phyloP scores from a whole-genome alignment of 2,888 invertebrate genomes.

The Nezara viridula region DNA sequence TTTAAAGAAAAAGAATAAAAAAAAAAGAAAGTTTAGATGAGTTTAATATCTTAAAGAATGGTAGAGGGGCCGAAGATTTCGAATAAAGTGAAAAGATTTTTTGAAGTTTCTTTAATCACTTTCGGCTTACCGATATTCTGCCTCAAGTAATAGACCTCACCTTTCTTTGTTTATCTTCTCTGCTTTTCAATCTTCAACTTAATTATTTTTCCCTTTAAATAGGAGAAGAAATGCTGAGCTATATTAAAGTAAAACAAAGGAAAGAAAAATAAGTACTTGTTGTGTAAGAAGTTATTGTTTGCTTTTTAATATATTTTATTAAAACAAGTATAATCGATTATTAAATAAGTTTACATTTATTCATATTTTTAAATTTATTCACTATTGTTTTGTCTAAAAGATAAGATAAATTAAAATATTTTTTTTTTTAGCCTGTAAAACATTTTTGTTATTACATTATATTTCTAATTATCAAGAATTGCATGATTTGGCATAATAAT shows the following conservation, averaged over 20 bases:
- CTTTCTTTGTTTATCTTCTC: slow-evolving; percentile 6
- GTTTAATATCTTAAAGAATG: slow-evolving; percentile 29
- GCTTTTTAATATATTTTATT: too few species aligned
- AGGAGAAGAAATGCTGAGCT: neutral
- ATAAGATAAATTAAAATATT: too few species aligned
- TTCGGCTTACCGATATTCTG: neutral
- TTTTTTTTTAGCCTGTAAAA: too few species aligned
- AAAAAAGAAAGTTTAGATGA: neutral
- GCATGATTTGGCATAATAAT: too few species aligned
- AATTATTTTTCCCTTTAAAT: slow-evolving; percentile 11
- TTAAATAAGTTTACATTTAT: too few species aligned
- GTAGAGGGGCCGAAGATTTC: neutral
- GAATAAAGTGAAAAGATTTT: slow-evolving; percentile 21
- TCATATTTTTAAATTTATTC: too few species aligned
- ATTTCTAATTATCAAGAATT: too few species aligned
- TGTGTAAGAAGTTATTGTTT: neutral
- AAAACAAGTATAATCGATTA: too few species aligned
- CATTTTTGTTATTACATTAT: too few species aligned
- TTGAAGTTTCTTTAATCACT: slow-evolving; percentile 35
- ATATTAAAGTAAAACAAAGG: neutral
- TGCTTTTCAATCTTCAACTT: neutral
- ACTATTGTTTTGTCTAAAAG: too few species aligned
- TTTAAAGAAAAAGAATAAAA: neutral
- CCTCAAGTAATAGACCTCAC: neutral
- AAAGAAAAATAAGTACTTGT: neutral